Base-by-base conservation (phyloP, 2,888 invertebrate species). In the Seira musarum region DNA sequence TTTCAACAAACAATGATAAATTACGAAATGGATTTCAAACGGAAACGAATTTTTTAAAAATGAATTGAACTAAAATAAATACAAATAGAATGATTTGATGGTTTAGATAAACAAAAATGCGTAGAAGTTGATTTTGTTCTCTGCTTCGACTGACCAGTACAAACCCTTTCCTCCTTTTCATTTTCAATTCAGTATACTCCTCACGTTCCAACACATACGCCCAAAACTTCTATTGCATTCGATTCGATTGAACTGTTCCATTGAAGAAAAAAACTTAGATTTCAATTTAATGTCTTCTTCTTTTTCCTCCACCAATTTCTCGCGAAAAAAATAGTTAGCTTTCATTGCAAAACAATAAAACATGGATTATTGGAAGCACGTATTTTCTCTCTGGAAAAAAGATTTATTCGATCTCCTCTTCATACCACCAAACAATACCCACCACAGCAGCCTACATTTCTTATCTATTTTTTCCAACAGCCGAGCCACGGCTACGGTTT, bases 311-410 rank as follows among this genome's bases (percentile, higher is more conserved):
- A 49, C 40, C 64, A 46, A 49, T 68, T 68, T 70, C 72, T 64
- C 25, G 57, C 57, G 17, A 57, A 57, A 57, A 57, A 15, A 57
- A 8, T 57, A 57, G 6, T 5, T n/a, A 61, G 72, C 25, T 40
- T 72, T 60, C n/a, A 57, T 57, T 57, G 74, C 80, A 80, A 80
- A 80, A 80, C 80, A 80, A 80, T 80, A 80, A 80, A 80, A 74
- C 80, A 80, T 80, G 80, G 80, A 80, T 80, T 80, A 80, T 80
- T 80, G 74, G 80, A 80, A 69, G 80, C 80, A 80, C 80, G 80
- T 80, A 80, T 73, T n/a, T 30, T 17, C 25, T 65, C 65, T 65
- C 35, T 30, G 13, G n/a, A 10, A 57, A 57, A 19, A 80, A 80
- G 80, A 80, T 80, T 80, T 80, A 80, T 80, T 80, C 66, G 40